Conservation (phyloP, 2,797 vertebrate genomes). For the Catharus ustulatus region DNA sequence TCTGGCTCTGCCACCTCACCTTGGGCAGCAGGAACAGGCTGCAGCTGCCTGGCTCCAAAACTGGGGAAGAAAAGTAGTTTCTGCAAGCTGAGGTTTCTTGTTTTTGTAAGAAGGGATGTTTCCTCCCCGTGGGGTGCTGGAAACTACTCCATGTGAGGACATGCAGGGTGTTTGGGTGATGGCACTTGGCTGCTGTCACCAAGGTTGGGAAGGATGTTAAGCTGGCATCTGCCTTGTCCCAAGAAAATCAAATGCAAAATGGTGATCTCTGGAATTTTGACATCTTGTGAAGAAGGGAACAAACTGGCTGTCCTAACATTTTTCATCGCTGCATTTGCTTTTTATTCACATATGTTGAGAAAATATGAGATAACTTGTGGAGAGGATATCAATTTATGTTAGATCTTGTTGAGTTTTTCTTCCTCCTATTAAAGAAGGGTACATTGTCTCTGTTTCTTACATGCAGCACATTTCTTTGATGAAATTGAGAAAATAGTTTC, state of each 20-base stretch:
- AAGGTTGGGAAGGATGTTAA: background rate
- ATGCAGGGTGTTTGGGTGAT: rapidly evolving
- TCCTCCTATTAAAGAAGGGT: background rate
- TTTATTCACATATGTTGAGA: background rate
- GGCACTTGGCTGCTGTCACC: background rate
- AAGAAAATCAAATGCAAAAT: background rate
- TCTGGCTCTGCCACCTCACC: background rate
- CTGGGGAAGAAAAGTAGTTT: background rate
- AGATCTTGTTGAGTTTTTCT: background rate
- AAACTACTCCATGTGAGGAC: background rate
- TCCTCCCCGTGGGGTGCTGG: background rate
- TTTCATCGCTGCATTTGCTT: background rate
- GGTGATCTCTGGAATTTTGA: background rate
- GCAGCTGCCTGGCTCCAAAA: too few species aligned
- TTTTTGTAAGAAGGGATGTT: background rate
- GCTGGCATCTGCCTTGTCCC: background rate
- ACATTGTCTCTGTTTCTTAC: background rate
- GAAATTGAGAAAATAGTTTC: background rate
- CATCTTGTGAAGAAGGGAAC: background rate
- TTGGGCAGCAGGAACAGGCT: background rate
- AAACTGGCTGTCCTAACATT: background rate
- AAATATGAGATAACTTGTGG: background rate
- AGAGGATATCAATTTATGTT: background rate
- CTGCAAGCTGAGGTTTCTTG: rapidly evolving
- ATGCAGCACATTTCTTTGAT: background rate